phyloP scores from a whole-genome alignment of 2,888 invertebrate species.

The Himalopsyche kuldschensis region DNA sequence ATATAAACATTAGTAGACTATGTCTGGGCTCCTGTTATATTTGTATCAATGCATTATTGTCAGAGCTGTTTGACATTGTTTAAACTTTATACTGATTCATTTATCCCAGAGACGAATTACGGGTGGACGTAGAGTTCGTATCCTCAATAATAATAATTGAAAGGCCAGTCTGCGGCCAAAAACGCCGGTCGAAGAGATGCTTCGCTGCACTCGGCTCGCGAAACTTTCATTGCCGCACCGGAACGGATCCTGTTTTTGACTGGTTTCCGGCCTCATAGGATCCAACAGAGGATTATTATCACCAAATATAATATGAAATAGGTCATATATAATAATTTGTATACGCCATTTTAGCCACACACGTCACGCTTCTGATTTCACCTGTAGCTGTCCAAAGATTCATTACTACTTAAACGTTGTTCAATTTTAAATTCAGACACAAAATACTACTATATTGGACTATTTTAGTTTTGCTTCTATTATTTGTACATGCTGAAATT shows the following conservation, averaged over 20 bases:
- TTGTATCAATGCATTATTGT: too few species aligned
- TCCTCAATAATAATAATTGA: background rate
- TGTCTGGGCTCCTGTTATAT: too few species aligned
- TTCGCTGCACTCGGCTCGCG: constrained; percentile 2
- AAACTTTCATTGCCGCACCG: background rate
- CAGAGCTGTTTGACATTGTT: too few species aligned
- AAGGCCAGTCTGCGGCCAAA: background rate
- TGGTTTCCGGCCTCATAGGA: background rate
- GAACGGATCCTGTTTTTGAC: background rate
- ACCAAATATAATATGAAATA: background rate
- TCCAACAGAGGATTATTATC: background rate
- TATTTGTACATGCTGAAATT: too few species aligned
- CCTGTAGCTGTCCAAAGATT: background rate
- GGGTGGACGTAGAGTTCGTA: background rate
- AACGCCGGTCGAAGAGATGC: background rate
- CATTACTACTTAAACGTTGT: too few species aligned
- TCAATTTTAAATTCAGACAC: too few species aligned
- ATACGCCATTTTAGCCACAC: background rate
- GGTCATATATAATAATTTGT: background rate
- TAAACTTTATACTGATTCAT: background rate
- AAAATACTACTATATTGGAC: too few species aligned
- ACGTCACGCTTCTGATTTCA: background rate
- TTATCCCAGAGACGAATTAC: background rate
- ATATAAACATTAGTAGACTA: too few species aligned
- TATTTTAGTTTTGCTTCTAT: too few species aligned